phyloP scores from a whole-genome alignment of 2,888 invertebrate genomes.

The Reticulitermes lucifugus region DNA sequence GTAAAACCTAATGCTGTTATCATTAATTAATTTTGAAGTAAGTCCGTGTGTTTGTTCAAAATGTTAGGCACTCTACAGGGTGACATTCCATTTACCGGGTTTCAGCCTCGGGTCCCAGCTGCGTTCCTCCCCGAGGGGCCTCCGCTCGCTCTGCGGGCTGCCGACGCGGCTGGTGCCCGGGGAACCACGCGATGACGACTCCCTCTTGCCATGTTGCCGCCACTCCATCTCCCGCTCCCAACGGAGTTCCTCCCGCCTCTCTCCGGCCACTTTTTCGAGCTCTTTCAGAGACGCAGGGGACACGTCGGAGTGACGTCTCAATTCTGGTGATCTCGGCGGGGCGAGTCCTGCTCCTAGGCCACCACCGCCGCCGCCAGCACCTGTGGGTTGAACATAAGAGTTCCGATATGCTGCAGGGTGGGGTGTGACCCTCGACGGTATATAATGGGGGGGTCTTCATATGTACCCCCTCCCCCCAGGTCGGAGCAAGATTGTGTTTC shows the following conservation, averaged over 20 bases:
- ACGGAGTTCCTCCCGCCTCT: slow-evolving; percentile 61
- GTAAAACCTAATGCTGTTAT: too few relatives aligned
- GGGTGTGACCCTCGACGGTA: neutral
- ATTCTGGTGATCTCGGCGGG: slow-evolving; percentile 86
- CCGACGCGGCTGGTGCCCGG: slow-evolving; percentile 25
- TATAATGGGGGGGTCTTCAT: neutral
- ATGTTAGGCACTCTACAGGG: neutral
- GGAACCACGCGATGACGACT: slow-evolving; percentile 57
- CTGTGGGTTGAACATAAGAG: slow-evolving; percentile 12
- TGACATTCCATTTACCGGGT: slow-evolving; percentile 3
- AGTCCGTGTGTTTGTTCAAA: neutral
- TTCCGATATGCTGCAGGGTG: slow-evolving; percentile 25
- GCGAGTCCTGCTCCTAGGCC: slow-evolving; percentile 73
- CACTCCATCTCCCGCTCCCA: slow-evolving; percentile 63
- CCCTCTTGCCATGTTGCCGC: slow-evolving; percentile 68
- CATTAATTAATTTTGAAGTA: neutral
- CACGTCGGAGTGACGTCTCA: slow-evolving; percentile 86
- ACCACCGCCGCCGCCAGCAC: slow-evolving; percentile 64
- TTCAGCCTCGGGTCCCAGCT: slow-evolving; percentile 27
- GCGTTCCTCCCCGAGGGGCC: slow-evolving; percentile 45
- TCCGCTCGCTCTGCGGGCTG: slow-evolving; percentile 53
- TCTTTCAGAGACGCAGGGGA: slow-evolving; percentile 89
- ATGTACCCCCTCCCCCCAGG: slow-evolving; percentile 1
- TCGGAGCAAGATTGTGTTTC: slow-evolving; percentile 42
- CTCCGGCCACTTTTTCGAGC: slow-evolving; percentile 79